phyloP scores from a whole-genome alignment of 92 coral and sea anemone genomes.

The Nematostella vectensis region DNA sequence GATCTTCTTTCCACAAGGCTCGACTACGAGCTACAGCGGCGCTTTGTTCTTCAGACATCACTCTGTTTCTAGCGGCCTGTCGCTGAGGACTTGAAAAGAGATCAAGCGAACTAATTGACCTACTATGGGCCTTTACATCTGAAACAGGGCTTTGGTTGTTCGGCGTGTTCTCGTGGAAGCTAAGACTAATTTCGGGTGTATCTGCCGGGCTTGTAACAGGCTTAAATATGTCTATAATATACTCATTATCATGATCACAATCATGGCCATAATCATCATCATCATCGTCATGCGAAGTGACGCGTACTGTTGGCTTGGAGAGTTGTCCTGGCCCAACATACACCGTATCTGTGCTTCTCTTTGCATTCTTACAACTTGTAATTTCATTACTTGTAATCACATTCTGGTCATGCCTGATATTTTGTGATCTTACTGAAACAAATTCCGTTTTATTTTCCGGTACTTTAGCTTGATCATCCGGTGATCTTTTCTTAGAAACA shows the following conservation, averaged over 20 bases:
- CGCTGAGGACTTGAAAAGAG: background rate
- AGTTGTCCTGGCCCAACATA: background rate
- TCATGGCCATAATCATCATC: too few relatives aligned
- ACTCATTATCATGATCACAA: too few relatives aligned
- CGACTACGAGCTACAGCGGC: background rate
- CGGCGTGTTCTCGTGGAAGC: background rate
- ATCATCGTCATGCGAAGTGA: background rate
- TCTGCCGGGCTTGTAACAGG: background rate
- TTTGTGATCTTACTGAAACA: background rate
- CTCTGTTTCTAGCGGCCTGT: background rate
- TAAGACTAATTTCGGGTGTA: background rate
- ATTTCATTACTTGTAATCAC: background rate
- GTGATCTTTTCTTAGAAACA: constrained; percentile 7
- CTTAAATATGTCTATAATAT: too few relatives aligned
- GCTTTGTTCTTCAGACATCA: background rate
- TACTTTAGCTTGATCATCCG: background rate
- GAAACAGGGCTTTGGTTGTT: background rate
- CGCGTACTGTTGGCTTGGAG: background rate
- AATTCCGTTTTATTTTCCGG: background rate
- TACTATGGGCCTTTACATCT: background rate
- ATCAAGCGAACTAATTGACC: background rate
- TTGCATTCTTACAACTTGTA: background rate
- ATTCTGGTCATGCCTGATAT: background rate
- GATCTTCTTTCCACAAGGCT: constrained; percentile 25
- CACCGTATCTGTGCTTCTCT: background rate